phyloP scores from a whole-genome alignment of 2,888 invertebrate species.

The Tinea pellionella region DNA sequence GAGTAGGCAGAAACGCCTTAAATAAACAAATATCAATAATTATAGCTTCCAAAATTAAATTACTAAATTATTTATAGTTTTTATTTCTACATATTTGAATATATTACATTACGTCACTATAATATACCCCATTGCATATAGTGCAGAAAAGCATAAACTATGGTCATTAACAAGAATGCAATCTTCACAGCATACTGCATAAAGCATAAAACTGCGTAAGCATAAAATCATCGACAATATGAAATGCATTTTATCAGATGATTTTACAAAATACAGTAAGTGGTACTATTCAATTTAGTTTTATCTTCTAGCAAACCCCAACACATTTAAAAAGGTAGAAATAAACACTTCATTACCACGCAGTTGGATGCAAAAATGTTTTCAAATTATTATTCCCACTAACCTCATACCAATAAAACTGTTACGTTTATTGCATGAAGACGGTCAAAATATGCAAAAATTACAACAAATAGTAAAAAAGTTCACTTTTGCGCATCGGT shows the following conservation, averaged over 20 bases:
- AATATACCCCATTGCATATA: too few relatives aligned
- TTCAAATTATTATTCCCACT: conserved; percentile 7
- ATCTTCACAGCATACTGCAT: too few relatives aligned
- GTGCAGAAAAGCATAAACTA: too few relatives aligned
- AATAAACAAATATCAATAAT: too few relatives aligned
- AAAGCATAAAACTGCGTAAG: too few relatives aligned
- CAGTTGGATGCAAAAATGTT: conserved; percentile 8
- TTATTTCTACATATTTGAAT: too few relatives aligned
- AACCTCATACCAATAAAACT: conserved; percentile 10
- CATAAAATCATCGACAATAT: too few relatives aligned
- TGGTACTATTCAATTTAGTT: not conserved
- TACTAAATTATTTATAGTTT: too few relatives aligned
- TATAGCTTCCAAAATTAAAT: not conserved
- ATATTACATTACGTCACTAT: too few relatives aligned
- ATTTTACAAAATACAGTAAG: conserved; percentile 2
- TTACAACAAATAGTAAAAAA: conserved; percentile 8
- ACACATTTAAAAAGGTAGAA: conserved; percentile 1
- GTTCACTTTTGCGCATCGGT: conserved; percentile 2
- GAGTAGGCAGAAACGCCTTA: too few relatives aligned
- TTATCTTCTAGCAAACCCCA: conserved; percentile 4
- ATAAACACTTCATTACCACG: conserved; percentile 10
- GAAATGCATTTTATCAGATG: not conserved
- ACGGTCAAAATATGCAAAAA: conserved; percentile 12
- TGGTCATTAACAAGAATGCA: too few relatives aligned
- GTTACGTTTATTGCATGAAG: conserved; percentile 6